Evolutionary conservation across 2,888 invertebrate species (phyloP).

Genomic region (Chymomyza procnemis): DNA sequence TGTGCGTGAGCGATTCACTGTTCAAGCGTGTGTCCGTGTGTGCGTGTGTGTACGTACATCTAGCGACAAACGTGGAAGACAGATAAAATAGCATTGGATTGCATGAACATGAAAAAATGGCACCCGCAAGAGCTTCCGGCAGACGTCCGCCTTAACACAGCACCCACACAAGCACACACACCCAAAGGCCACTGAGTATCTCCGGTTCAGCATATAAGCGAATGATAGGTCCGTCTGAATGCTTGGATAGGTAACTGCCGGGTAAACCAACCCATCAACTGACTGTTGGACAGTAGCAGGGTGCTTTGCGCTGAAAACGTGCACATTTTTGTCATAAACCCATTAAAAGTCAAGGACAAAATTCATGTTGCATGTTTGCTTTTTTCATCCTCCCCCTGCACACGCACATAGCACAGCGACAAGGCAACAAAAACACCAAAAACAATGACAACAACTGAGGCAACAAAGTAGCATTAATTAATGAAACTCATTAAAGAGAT

Average conservation of each 20-base stretch:
- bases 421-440: conserved; percentile 15
- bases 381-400: conserved; percentile 37
- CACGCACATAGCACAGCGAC: conserved; percentile 4
- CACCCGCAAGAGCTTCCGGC: conserved; percentile 69
- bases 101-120: conserved; percentile 67
- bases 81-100: conserved; percentile 53
- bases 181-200: conserved; percentile 38
- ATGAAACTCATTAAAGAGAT: conserved; percentile 69
- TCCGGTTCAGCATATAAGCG: conserved; percentile 52
- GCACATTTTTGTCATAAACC: conserved; percentile 69
- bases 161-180: conserved; percentile 22
- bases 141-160: conserved; percentile 65
- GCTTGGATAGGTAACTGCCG: conserved; percentile 4
- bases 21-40: conserved; percentile 26
- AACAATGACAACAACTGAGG: conserved; percentile 38
- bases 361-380: conserved; percentile 71
- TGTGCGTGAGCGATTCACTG: background rate
- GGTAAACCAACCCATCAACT: conserved; percentile 2
- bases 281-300: conserved; percentile 8
- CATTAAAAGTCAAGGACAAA: conserved; percentile 74
- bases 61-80: conserved; percentile 11
- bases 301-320: conserved; percentile 11
- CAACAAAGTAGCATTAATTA: conserved; percentile 71
- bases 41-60: background rate
- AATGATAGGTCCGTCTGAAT: conserved; percentile 4